phyloP scores from a whole-genome alignment of 2,888 invertebrate genomes.

The Trissolcus brochymenae region DNA sequence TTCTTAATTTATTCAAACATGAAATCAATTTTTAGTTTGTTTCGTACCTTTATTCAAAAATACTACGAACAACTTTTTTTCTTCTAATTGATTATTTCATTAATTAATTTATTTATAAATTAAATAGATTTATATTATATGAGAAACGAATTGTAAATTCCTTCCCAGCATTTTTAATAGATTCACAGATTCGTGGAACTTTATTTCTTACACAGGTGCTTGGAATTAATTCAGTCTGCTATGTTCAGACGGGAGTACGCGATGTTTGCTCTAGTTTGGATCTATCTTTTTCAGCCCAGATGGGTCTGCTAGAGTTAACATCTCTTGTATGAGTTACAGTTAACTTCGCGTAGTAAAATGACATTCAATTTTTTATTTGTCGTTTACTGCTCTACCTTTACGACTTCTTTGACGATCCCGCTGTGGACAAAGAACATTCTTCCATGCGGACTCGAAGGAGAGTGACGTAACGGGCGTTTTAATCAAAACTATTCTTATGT shows the following conservation, averaged over 20 bases:
- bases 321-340: slow-evolving; percentile 40
- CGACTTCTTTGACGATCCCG: slow-evolving; percentile 44
- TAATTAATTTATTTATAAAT: too few species aligned
- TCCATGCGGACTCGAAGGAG: slow-evolving; percentile 38
- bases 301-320: slow-evolving; percentile 20
- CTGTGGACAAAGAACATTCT: slow-evolving; percentile 68
- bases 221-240: not conserved
- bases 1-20: too few species aligned
- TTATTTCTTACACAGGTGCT: slow-evolving; percentile 1
- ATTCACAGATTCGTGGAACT: not conserved
- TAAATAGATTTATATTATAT: too few species aligned
- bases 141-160: too few species aligned
- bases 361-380: slow-evolving; percentile 36
- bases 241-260: slow-evolving; percentile 7
- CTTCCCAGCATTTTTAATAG: too few species aligned
- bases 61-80: too few species aligned
- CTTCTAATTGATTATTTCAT: too few species aligned
- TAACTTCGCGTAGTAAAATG: slow-evolving; percentile 39
- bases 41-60: too few species aligned
- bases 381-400: slow-evolving; percentile 30
- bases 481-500: slow-evolving; percentile 27
- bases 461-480: slow-evolving; percentile 32
- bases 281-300: slow-evolving; percentile 20
- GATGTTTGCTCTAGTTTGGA: slow-evolving; percentile 27
- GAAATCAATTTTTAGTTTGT: too few species aligned